Evolutionary conservation across 2,113 vertebrate species (phyloP).

Genomic region (Nycticebus coucang): DNA sequence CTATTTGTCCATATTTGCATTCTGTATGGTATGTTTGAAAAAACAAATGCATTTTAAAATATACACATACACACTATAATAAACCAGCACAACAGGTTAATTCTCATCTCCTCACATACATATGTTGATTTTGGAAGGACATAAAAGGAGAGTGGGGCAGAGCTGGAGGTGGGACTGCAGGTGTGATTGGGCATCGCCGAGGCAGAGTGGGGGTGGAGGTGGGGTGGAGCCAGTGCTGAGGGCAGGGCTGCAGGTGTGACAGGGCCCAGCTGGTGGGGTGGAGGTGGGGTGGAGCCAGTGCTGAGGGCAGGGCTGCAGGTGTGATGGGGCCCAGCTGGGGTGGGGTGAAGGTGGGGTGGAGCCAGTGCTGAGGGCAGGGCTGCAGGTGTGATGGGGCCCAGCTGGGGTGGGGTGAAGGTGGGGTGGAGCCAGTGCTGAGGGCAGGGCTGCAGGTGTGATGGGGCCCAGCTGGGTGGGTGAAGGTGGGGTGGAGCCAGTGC

Average conservation of each 20-base stretch:
- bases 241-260: background rate
- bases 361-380: too few species aligned
- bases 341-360: background rate
- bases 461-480: too few species aligned
- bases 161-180: background rate
- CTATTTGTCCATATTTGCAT: background rate
- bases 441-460: background rate
- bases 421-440: too few species aligned
- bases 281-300: too few species aligned
- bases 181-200: too few species aligned
- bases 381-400: too few species aligned
- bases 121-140: background rate
- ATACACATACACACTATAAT: background rate
- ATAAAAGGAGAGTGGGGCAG: accelerated
- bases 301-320: accelerated
- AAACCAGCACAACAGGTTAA: background rate
- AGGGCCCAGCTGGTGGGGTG: too few species aligned
- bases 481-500: too few species aligned
- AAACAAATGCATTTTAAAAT: conserved; percentile 25
- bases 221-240: background rate
- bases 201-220: too few species aligned
- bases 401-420: too few species aligned
- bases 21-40: background rate
- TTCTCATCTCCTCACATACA: background rate
- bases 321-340: too few species aligned